phyloP scores from a whole-genome alignment of 2,113 vertebrate genomes.

The Stigmatopora argus region DNA sequence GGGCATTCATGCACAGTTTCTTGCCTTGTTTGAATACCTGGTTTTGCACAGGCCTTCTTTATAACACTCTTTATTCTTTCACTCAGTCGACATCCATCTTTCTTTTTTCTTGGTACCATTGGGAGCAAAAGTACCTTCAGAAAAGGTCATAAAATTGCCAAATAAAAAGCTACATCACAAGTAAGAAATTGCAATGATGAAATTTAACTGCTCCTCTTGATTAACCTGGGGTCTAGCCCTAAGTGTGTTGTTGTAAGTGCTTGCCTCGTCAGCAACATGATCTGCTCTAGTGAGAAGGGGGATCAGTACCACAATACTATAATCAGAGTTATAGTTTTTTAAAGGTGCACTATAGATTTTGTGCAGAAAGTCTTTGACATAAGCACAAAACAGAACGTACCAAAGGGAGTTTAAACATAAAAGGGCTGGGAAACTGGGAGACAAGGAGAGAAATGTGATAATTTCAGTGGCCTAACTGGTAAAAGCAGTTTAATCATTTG shows the following conservation, averaged over 20 bases:
- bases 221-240: slow-evolving; percentile 72
- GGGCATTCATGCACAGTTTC: slow-evolving; percentile 25
- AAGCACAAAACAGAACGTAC: slow-evolving; percentile 67
- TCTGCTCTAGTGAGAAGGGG: slow-evolving; percentile 51
- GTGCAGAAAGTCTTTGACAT: slow-evolving; percentile 74
- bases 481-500: slow-evolving; percentile 36
- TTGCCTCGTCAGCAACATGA: slow-evolving; percentile 55
- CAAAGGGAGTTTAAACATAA: slow-evolving; percentile 68
- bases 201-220: slow-evolving; percentile 76
- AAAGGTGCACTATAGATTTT: slow-evolving; percentile 78
- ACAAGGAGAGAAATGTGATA: slow-evolving; percentile 48
- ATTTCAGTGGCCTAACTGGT: slow-evolving; percentile 47
- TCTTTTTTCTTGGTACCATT: slow-evolving; percentile 59
- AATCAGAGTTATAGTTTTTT: slow-evolving; percentile 75
- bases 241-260: slow-evolving; percentile 37
- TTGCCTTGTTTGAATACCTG: slow-evolving; percentile 4
- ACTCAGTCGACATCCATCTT: slow-evolving; percentile 50
- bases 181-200: slow-evolving; percentile 78
- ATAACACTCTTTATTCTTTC: slow-evolving; percentile 34
- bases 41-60: slow-evolving; percentile 26
- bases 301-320: slow-evolving; percentile 70
- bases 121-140: slow-evolving; percentile 67
- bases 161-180: slow-evolving; percentile 72
- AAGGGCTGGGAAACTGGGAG: slow-evolving; percentile 51
- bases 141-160: slow-evolving; percentile 68